Percentiles rank a stretch among this genome's conserved stretches.
These are phyloP conservation scores for Drosophila nigrodunni DNA, from an alignment of 1,140 invertebrate genomes.

Conservation along the genomic window DNA sequence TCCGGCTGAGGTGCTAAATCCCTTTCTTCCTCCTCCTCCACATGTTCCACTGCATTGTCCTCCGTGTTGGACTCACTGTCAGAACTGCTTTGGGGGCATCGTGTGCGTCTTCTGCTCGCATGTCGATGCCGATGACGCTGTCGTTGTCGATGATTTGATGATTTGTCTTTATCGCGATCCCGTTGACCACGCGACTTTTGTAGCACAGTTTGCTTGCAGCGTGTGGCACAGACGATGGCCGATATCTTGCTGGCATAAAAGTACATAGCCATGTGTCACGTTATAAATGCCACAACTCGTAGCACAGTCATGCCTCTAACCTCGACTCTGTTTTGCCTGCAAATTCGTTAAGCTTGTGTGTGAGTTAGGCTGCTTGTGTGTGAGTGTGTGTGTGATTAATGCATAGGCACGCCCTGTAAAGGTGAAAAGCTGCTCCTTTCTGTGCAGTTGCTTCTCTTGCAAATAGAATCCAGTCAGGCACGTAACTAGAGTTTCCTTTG, in stretches of 20 bases:
- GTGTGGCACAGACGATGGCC: conserved; percentile 82
- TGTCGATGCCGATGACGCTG: conserved; percentile 18
- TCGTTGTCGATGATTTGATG: conserved; percentile 36
- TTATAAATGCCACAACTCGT: conserved; percentile 64
- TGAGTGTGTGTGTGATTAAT: conserved; percentile 14
- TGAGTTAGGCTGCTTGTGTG: background rate
- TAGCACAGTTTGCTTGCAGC: conserved; percentile 80
- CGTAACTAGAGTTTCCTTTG: conserved; percentile 2
- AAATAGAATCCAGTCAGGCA: conserved; percentile 7
- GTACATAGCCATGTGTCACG: conserved; percentile 85
- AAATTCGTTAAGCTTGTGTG: background rate
- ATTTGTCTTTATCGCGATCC: conserved; percentile 84
- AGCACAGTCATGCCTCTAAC: conserved; percentile 61
- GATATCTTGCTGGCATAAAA: conserved; percentile 85
- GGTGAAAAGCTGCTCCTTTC: conserved; percentile 9
- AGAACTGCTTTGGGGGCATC: conserved; percentile 25
- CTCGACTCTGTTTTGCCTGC: background rate
- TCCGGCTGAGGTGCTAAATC: conserved; percentile 19
- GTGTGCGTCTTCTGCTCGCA: conserved; percentile 29
- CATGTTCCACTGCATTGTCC: conserved; percentile 12
- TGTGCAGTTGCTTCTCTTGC: background rate
- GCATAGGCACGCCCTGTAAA: conserved; percentile 21
- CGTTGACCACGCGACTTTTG: conserved; percentile 85
- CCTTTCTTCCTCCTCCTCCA: background rate
- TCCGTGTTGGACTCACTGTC: conserved; percentile 26